A percentile compares a stretch with the other conserved stretches of the same genome.
Evolutionary conservation across 2,113 vertebrate species (phyloP).

Genomic region (Onychorhynchus coronatus): DNA sequence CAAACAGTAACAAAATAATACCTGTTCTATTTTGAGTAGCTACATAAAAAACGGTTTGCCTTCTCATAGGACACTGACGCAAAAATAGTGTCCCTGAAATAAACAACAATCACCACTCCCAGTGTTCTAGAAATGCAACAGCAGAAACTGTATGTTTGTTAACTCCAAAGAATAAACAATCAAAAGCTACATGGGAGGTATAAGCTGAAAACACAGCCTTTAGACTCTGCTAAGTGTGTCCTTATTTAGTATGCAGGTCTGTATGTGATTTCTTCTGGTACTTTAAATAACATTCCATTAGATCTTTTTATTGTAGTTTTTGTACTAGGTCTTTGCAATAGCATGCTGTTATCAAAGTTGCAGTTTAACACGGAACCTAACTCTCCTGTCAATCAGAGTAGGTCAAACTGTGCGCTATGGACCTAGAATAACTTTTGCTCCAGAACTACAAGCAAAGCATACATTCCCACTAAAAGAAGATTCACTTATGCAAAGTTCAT

Average conservation of each 20-base stretch:
- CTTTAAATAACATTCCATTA: neutral
- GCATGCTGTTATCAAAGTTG: neutral
- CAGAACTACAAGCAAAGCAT: neutral
- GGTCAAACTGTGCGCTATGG: neutral
- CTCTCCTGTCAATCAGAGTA: neutral
- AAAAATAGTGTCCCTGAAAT: neutral
- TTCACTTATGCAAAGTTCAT: neutral
- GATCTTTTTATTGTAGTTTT: neutral
- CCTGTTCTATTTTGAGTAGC: neutral
- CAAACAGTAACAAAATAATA: neutral
- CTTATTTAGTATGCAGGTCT: neutral
- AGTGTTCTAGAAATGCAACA: neutral
- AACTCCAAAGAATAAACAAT: neutral
- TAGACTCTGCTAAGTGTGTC: neutral
- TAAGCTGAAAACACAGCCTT: neutral
- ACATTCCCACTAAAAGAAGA: neutral
- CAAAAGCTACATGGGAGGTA: neutral
- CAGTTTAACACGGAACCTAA: neutral
- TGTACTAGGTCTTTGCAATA: neutral
- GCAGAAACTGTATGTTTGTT: neutral
- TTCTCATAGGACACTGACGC: neutral
- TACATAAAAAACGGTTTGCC: neutral
- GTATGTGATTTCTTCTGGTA: neutral
- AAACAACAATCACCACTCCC: neutral
- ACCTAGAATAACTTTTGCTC: neutral